Conservation (phyloP, 2,888 invertebrate genomes). For the Rugalucina vietnamica region DNA sequence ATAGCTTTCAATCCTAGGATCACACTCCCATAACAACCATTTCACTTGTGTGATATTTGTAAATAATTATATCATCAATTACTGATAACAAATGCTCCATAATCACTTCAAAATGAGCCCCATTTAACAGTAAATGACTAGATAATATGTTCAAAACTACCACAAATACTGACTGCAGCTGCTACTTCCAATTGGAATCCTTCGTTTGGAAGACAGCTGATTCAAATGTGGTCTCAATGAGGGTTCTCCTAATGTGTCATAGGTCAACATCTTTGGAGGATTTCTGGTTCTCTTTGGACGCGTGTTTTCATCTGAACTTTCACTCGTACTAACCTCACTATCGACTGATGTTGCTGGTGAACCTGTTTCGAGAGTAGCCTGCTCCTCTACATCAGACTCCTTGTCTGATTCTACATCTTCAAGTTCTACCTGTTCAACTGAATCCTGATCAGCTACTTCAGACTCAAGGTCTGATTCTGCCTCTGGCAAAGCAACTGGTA, state of each 20-base stretch:
- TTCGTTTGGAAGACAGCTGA: not conserved
- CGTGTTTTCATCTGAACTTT: not conserved
- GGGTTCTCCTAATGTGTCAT: not conserved
- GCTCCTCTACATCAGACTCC: no score
- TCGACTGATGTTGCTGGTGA: not conserved
- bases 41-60: not conserved
- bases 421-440: no score
- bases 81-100: not conserved
- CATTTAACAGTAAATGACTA: not conserved
- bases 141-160: not conserved
- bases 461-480: conserved; percentile 1
- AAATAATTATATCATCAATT: not conserved
- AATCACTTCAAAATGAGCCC: not conserved
- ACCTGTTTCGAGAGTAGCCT: not conserved
- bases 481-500: not conserved
- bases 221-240: not conserved
- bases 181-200: not conserved
- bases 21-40: conserved; percentile 3
- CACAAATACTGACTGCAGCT: not conserved
- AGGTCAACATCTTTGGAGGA: not conserved
- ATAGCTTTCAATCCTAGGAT: not conserved
- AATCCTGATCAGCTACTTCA: not conserved
- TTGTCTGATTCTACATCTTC: no score
- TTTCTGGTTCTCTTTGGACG: not conserved
- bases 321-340: not conserved